These are phyloP conservation scores for Amiota mariae DNA, from an alignment of 2,888 invertebrate genomes.

Conservation along the genomic window DNA sequence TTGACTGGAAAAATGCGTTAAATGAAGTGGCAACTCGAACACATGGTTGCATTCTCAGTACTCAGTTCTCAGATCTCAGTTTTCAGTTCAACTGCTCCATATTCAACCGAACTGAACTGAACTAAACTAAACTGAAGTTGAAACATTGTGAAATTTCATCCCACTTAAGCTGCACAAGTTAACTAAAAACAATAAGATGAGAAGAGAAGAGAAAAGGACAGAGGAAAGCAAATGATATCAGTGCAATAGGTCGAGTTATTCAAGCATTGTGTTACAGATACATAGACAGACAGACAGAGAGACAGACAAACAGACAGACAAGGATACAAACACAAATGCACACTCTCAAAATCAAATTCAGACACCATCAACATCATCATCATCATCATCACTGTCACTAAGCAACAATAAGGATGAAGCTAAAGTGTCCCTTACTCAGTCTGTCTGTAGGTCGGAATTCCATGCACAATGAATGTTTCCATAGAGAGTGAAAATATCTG, in stretches of 20 bases:
- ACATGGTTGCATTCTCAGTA: constrained; percentile 36
- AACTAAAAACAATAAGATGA: too few species aligned
- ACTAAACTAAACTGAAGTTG: background rate
- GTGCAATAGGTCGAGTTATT: constrained; percentile 24
- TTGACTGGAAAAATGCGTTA: constrained; percentile 33
- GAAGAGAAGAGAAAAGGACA: too few species aligned
- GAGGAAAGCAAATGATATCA: constrained; percentile 7
- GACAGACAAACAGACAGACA: background rate
- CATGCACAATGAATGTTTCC: background rate
- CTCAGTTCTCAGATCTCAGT: too few species aligned
- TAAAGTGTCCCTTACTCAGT: background rate
- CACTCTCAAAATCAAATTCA: background rate
- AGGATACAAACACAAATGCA: background rate
- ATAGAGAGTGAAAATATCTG: constrained; percentile 9
- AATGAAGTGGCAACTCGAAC: constrained; percentile 41
- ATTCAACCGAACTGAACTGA: background rate
- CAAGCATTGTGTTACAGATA: constrained; percentile 20
- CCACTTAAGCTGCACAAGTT: too few species aligned
- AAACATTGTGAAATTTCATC: background rate
- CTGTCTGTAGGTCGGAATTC: background rate
- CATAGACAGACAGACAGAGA: background rate
- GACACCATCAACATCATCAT: background rate
- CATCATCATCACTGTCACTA: background rate
- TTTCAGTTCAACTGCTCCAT: constrained; percentile 30
- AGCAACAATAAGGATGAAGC: background rate